Base-by-base conservation (phyloP, 2,888 invertebrate species). In the Choristoneura rosaceana region DNA sequence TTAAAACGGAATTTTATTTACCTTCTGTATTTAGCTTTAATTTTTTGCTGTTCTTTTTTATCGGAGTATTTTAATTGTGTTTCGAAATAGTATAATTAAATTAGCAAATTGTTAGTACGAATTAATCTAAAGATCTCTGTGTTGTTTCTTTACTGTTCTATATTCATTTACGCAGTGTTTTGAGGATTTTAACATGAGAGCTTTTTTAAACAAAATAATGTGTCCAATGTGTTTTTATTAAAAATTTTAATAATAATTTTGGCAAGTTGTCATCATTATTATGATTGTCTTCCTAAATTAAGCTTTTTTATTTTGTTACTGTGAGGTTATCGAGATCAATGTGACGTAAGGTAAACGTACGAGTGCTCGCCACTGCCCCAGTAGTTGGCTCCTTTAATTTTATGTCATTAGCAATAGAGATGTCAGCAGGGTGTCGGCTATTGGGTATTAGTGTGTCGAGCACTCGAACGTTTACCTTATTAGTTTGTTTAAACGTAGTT, bases 401-500 rank as follows among this genome's bases (percentile, higher is more conserved):
- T 25, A 25, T 25, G 25, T 25, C 25, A 25, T 25, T 25, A 25
- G 25, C 1, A 25, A 25, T 25, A 25, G 25, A 25, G 25, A 25
- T 25, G 25, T 1, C 25, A 25, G 25, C 25, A 25, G 25, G 25
- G 25, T 25, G 25, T 25, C 25, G 25, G 0, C 25, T 25, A 25
- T 25, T 25, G 25, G 25, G 25, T 2, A 25, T 25, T 25, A 25
- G n/a, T n/a, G n/a, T n/a, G n/a, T n/a, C n/a, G n/a, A n/a, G 25
- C 25, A 25, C 25, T 25, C 25, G 25, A 1, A 25, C 25, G 25
- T 25, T 25, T 25, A 25, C 25, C 25, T 50, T 52, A 52, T 52
- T 69, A 58, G 34, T 63, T 63, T n/a, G 7, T 45, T 68, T 59
- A 60, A 68, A 14, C 4, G 55, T 55, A 55, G 65, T 66, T 66